Evolutionary conservation across 2,113 vertebrate genomes (phyloP).

Genomic region (Eleginops maclovinus): DNA sequence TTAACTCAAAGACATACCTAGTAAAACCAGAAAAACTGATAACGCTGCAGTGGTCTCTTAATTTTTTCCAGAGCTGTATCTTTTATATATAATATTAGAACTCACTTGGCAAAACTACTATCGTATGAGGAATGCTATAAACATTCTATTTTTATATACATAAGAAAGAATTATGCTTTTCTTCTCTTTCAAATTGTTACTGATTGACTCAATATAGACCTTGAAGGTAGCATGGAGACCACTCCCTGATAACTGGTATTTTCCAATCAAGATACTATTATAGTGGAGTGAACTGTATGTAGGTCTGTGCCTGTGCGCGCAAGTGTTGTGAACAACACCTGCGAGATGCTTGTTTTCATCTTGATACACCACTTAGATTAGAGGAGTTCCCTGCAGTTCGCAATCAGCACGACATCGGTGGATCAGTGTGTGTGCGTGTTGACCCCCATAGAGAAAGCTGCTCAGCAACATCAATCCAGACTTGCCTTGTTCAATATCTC

Average conservation of each 20-base stretch:
- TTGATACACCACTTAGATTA: constrained; percentile 37
- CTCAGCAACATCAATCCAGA: constrained; percentile 29
- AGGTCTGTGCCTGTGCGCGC: neutral
- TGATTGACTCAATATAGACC: too few species aligned
- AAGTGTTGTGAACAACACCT: neutral
- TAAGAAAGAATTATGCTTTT: neutral
- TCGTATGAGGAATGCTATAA: neutral
- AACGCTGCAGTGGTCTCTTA: too few species aligned
- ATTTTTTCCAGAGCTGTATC: too few species aligned
- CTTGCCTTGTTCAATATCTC: constrained; percentile 31
- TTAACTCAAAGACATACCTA: too few species aligned
- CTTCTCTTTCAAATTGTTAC: neutral
- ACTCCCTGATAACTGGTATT: neutral
- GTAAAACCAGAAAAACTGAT: too few species aligned
- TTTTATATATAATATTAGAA: too few species aligned
- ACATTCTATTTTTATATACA: neutral
- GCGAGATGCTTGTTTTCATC: constrained; percentile 17
- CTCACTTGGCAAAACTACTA: too few species aligned
- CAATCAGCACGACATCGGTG: constrained; percentile 25
- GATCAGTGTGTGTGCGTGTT: constrained; percentile 11
- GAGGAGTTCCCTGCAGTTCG: constrained; percentile 28
- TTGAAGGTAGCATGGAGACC: neutral
- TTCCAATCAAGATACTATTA: neutral
- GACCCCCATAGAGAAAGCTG: constrained; percentile 48
- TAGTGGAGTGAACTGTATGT: neutral